These are phyloP conservation scores for Micropterix aruncella DNA, from an alignment of 2,888 invertebrate species.

Conservation along the genomic window DNA sequence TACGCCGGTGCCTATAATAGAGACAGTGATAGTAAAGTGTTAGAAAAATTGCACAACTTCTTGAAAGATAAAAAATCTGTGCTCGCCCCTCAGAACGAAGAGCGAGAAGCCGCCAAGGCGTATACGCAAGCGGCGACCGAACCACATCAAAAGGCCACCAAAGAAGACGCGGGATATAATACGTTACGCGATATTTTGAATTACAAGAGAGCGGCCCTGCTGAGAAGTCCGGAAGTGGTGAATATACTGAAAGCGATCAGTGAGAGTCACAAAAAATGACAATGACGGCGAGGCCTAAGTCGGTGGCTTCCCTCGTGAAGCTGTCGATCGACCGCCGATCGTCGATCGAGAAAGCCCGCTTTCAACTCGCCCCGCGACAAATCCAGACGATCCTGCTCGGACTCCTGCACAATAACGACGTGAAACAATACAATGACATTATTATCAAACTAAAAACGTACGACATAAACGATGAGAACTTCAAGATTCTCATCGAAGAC, in stretches of 20 bases:
- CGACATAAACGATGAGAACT: conserved; percentile 29
- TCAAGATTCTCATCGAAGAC: conserved; percentile 26
- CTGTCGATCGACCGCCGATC: conserved; percentile 29
- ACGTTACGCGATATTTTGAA: conserved; percentile 32
- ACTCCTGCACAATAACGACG: conserved; percentile 23
- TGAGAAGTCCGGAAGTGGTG: conserved; percentile 32
- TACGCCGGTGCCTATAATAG: conserved; percentile 34
- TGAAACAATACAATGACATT: conserved; percentile 30
- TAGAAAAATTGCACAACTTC: conserved; percentile 33
- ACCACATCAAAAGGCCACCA: conserved; percentile 5
- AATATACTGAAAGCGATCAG: conserved; percentile 28
- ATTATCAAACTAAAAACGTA: conserved; percentile 30
- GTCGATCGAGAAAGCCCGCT: conserved; percentile 24
- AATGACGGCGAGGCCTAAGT: not conserved
- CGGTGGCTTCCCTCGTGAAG: conserved; percentile 28
- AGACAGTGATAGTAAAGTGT: conserved; percentile 34
- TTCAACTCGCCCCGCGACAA: conserved; percentile 29
- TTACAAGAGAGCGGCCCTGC: conserved; percentile 31
- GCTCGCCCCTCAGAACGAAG: conserved; percentile 17
- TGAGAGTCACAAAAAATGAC: conserved; percentile 13
- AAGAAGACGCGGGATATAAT: conserved; percentile 14
- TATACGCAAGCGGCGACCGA: conserved; percentile 23
- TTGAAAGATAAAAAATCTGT: conserved; percentile 34
- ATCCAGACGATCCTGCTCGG: conserved; percentile 29
- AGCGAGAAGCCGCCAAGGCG: conserved; percentile 27